A percentile compares a stretch with the other conserved stretches of the same genome.
Conservation (phyloP, 1,140 invertebrate species). For the Argopecten irradians region DNA sequence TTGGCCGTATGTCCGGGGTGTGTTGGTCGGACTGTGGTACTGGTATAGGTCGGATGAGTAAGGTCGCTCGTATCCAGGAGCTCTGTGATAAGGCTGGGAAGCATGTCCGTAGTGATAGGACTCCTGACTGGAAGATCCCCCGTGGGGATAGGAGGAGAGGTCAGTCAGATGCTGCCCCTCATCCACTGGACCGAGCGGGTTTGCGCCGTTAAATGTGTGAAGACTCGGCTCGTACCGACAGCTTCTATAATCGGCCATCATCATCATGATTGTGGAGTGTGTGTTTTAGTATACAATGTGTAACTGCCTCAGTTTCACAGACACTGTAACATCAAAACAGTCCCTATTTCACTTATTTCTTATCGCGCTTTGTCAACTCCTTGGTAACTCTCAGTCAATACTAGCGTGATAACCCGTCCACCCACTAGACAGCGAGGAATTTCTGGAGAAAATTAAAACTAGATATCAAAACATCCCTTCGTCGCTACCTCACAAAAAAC, state of each 20-base stretch:
- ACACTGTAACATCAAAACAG: slow-evolving; percentile 16
- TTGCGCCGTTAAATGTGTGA: slow-evolving; percentile 49
- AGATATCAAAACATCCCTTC: slow-evolving; percentile 31
- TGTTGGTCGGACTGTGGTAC: slow-evolving; percentile 43
- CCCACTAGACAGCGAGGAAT: slow-evolving; percentile 24
- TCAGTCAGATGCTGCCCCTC: slow-evolving; percentile 68
- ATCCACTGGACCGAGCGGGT: slow-evolving; percentile 48
- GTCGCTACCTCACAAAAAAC: slow-evolving; percentile 28
- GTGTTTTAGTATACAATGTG: slow-evolving; percentile 36
- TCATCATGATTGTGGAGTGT: slow-evolving; percentile 68
- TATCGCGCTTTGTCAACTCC: slow-evolving; percentile 7
- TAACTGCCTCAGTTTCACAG: not conserved
- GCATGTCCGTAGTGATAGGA: slow-evolving; percentile 49
- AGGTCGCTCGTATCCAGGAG: slow-evolving; percentile 45
- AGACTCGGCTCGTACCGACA: slow-evolving; percentile 68
- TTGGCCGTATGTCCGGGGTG: slow-evolving; percentile 27
- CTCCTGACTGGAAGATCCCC: slow-evolving; percentile 51
- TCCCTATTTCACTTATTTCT: slow-evolving; percentile 1
- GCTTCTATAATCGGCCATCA: slow-evolving; percentile 73
- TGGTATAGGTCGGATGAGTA: slow-evolving; percentile 42
- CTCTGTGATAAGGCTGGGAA: slow-evolving; percentile 45
- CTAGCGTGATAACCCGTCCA: slow-evolving; percentile 26
- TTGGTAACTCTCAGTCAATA: slow-evolving; percentile 25
- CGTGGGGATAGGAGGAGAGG: slow-evolving; percentile 69
- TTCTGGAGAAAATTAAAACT: slow-evolving; percentile 32